Evolutionary conservation across 2,797 vertebrate genomes (phyloP), one percentile per base, ranked within the genome.

Genomic region (Oreochromis grahami): DNA sequence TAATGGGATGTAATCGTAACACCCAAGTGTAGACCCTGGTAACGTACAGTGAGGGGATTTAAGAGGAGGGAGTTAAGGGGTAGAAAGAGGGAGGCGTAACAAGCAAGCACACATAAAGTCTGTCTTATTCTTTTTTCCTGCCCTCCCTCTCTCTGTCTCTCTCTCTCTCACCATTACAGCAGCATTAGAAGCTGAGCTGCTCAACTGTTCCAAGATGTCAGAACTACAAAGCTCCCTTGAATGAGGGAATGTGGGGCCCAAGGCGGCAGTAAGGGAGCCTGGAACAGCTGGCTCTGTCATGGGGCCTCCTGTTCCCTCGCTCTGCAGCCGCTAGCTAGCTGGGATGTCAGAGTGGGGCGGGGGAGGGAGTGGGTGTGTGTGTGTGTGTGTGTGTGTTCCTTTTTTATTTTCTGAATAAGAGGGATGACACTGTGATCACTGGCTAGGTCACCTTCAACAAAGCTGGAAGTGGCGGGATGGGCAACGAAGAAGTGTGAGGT

Each of bases 151-250:
- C 77, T 60, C 32, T 55, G 2, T 14, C 83, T 60, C 88, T 80
- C 91, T 94, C 93, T 94, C 93, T 90, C 93, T 93, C 88, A 93
- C 94, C 93, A 93, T 95, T 94, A 95, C 93, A 92, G 92, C 94
- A 96, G 95, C 94, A 95, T 94, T 93, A 94, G 91, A 95, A 91
- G 90, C 93, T 94, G 94, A 94, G 93, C 95, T 95, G 94, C 94
- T 94, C 94, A 95, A 95, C 95, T 95, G 93, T 95, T 96, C 94
- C 95, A 94, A 96, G 93, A 95, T 95, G 95, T 96, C 96, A 96
- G 94, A 96, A 96, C 95, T 95, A 96, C 95, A 96, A 96, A 96
- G 95, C 93, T 94, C 93, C 91, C 93, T 95, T 96, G 88, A 95
- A 94, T 93, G 92, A 94, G 94, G 94, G 94, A 95, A 95, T 95